Base-by-base conservation (phyloP, 1,140 invertebrate genomes). In the Yoshiicerus persimilis region DNA sequence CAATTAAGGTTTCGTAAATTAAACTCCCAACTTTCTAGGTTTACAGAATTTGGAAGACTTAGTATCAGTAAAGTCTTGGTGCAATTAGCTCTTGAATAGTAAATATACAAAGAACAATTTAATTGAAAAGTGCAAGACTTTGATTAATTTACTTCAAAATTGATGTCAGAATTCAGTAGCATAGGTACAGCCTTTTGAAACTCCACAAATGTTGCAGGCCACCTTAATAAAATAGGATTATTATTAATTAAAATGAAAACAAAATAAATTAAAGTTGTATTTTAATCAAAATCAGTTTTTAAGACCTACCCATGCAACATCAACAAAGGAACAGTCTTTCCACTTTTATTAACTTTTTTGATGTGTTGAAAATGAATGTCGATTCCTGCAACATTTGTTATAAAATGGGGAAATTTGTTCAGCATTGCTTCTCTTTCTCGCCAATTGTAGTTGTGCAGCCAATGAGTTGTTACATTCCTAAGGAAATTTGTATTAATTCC, bases 401-500 rank as follows among this genome's bases (percentile, higher is more conserved):
- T 95, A 92, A 94, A 97, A 89, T 97, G 96, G 1, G 95, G 94
- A 89, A 95, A 95, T 87, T 93, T 92, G 91, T 97, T 98, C 8
- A 98, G 91, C 36, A 92, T 93, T 16, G 92, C 92, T 91, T 96
- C 95, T 64, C 96, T 94, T 90, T 95, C 92, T 89, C 92, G 93
- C 94, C 97, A 98, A 90, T 97, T 93, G 92, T 97, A 98, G 25
- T 95, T 93, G n/a, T 94, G 94, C 5, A 92, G 91, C 96, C 96
- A 96, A 92, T 96, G 95, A 38, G 95, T 92, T 20, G 96, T 90
- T 30, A 97, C 92, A 87, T 94, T 93, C 56, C 94, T 88, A 11
- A 94, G 86, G 85, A 91, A 92, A 13, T 92, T 90, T 1, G 91
- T 83, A 90, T 93, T 93, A 85, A 94, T 92, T 38, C 93, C 93